phyloP scores from a whole-genome alignment of 1,140 invertebrate genomes.

The Zaprionus ornatus region DNA sequence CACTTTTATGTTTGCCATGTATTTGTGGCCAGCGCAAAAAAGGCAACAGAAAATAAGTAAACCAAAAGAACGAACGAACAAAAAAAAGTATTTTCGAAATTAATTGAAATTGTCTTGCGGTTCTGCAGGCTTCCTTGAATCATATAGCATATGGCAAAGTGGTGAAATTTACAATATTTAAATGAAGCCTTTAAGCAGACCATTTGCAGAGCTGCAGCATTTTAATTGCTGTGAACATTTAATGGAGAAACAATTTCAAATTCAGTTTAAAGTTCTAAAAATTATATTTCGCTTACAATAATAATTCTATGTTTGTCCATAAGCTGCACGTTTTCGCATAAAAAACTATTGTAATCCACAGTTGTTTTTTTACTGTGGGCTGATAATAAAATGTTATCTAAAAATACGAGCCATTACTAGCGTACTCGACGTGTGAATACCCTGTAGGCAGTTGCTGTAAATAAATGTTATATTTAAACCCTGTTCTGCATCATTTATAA shows the following conservation, averaged over 20 bases:
- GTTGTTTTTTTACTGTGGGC: conserved; percentile 8
- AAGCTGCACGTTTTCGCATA: conserved; percentile 6
- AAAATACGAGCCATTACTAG: neutral
- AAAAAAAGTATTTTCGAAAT: conserved; percentile 21
- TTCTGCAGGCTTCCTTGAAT: conserved; percentile 6
- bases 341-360: conserved; percentile 19
- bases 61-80: conserved; percentile 3
- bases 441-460: neutral
- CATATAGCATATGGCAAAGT: neutral
- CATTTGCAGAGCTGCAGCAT: neutral
- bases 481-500: neutral
- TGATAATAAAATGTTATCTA: neutral
- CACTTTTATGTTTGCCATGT: conserved; percentile 33
- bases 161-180: neutral
- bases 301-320: neutral
- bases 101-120: conserved; percentile 38
- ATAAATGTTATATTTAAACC: neutral
- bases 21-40: conserved; percentile 35
- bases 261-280: conserved; percentile 3
- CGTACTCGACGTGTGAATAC: neutral
- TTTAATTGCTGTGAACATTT: neutral
- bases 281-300: conserved; percentile 1
- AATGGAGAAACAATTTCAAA: neutral
- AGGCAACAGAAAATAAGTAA: conserved; percentile 14
- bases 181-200: neutral